Evolutionary conservation across 53 echinoderm and acorn worm species (phyloP), one percentile per base, ranked within the genome.

Genomic region (Stichopus horrens): DNA sequence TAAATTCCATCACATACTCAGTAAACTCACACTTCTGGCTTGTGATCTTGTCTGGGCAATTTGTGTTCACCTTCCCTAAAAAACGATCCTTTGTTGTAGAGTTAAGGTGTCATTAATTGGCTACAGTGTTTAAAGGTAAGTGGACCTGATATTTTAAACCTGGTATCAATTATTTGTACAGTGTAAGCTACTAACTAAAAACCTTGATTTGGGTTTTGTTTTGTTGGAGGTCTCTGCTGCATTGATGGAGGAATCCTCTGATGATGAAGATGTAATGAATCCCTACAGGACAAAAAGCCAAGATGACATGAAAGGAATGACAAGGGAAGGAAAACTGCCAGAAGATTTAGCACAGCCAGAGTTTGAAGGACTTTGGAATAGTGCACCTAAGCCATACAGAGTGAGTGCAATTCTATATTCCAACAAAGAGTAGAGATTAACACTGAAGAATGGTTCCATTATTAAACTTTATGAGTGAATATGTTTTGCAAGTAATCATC

Each of bases 331-430:
- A 5, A 76, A 74, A 77, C 59, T 94, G 4, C 89, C 93, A 23
- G 96, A 99, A 58, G 96, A 94, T 23, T 86, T 99, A 51, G 99
- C 99, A 52, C 96, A 96, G 86, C 99, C 99, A 4, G 99, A 99
- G 87, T 99, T 99, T 95, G 93, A 95, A 89, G 99, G 99, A 21
- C 86, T 99, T 8, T 99, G 99, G 99, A 92, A 92, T 19, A 93
- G 94, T 68, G 81, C 94, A 11, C 96, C 96, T 86, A 99, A 91
- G 74, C 88, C 91, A 18, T 98, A 94, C 91, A 91, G 90, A 93
- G 98, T 95, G 76, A 13, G 16, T 13, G n/a, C 37, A 37, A 37
- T 0, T 37, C 37, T 37, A 37, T 37, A 37, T 37, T 37, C 1
- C 0, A 0, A 37, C 37, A 37, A 37, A 37, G 37, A 1, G 37